Conservation (phyloP, 2,797 vertebrate genomes). For the Acanthiza pusilla region DNA sequence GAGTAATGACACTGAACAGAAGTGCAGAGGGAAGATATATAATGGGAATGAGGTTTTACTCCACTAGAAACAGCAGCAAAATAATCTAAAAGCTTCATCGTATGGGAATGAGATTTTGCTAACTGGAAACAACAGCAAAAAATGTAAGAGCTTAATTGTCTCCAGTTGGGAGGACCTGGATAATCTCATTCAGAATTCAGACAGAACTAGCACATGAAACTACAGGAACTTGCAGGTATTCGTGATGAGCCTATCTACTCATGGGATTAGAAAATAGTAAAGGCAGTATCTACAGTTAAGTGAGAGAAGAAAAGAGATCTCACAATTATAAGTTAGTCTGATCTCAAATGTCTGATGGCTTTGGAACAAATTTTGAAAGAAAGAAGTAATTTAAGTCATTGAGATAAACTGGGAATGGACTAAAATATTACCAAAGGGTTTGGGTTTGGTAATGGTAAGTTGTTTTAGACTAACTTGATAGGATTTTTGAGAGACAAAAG, state of each 20-base stretch:
- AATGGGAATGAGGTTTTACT: background rate
- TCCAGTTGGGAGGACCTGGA: background rate
- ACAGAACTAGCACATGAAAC: background rate
- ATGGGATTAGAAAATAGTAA: background rate
- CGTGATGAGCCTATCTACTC: background rate
- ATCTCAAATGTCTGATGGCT: background rate
- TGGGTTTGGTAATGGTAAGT: background rate
- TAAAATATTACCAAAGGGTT: background rate
- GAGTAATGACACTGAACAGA: background rate
- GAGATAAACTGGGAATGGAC: background rate
- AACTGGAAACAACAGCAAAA: background rate
- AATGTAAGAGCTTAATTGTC: background rate
- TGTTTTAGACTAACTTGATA: slow-evolving; percentile 3
- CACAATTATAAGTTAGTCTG: background rate
- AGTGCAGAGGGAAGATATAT: background rate
- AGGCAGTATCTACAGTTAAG: background rate
- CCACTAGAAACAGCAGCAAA: background rate
- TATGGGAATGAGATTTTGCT: background rate
- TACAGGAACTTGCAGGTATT: background rate
- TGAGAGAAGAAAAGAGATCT: background rate
- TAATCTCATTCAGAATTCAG: slow-evolving; percentile 5
- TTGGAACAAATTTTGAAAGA: slow-evolving; percentile 11
- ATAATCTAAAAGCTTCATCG: background rate
- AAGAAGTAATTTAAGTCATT: slow-evolving; percentile 10
- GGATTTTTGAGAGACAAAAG: slow-evolving; percentile 9